Base-by-base conservation (phyloP, 2,888 invertebrate genomes). In the Pachymerium ferrugineum region DNA sequence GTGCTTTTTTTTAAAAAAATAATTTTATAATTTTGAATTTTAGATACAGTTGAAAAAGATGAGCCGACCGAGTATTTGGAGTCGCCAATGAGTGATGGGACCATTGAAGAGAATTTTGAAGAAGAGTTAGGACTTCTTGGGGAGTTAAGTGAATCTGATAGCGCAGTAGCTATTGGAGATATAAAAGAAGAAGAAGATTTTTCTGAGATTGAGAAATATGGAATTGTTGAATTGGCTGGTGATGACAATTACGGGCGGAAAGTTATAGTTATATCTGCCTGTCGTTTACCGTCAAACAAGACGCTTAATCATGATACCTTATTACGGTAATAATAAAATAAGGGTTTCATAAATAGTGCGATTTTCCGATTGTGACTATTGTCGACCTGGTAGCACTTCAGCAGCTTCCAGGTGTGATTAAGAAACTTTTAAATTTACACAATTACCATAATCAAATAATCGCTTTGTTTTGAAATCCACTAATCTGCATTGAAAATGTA, bases 201-300 rank as follows among this genome's bases (percentile, higher is more conserved):
- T 81, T 84, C 85, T 73, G 90, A 91, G 80, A 89, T 93, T 76
- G 87, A 90, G 33, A 86, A 87, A 78, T 87, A 89, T 80, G 90
- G 90, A 22, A 91, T 93, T 78, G 88, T 93, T 19, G 92, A 93
- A 83, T 89, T 92, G n/a, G 89, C 90, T 75, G 92, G 84, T 16
- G 91, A 91, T 83, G 91, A 92, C 82, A 86, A 87, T 67, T 88
- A 91, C 79, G 97, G 97, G 22, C 88, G 97, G 77, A 94, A 97
- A 82, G 91, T 99, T 79, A 95, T 99, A 80, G 93, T 97, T 62
- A 91, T 99, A 74, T 97, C 96, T 76, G 97, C 99, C 6, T 97
- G 96, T 83, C 88, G 89, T 80, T 85, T 93, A 78, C 94, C 94
- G 0, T 88, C 89, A 70, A 92, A 89, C 81, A 90, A 90, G 80